Evolutionary conservation across 2,888 invertebrate genomes (phyloP), one percentile per base, ranked within the genome.

Genomic region (Mimumesa dahlbomi): DNA sequence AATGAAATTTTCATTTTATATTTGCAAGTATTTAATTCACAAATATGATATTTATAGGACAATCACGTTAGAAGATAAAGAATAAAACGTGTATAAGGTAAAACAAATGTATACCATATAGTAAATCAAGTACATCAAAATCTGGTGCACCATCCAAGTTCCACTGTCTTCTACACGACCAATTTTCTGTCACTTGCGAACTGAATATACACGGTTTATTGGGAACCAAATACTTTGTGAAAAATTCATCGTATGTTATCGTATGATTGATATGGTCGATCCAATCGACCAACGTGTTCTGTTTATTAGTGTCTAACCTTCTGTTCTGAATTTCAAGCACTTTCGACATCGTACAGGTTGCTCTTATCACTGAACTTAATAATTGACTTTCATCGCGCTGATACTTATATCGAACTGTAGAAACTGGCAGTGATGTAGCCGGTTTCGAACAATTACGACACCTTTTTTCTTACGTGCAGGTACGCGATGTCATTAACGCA

Each of bases 101-200:
- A 19, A 29, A 14, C 25, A 6, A 16, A 22, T 46, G 67, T 79
- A 74, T 80, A 90, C 90, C 90, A 53, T 82, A 86, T 1, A 71
- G 54, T 62, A 90, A 81, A 63, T 84, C 87, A 61, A 96, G 90
- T 86, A 92, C 93, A 67, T 93, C 90, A 85, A 93, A 93, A 90
- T 95, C 91, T 57, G 94, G 89, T 73, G 82, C 92, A 72, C 84
- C 83, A 21, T 91, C 87, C 63, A 90, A 82, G 56, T 82, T 85
- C 96, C 96, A 96, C 36, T 91, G 88, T 52, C 89, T 90, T 9
- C 91, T 90, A 79, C 94, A 93, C 70, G 92, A 89, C 96, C 96
- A 96, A 16, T 91, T 84, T 22, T 88, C 86, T 6, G 93, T 92
- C 16, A 94, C 90, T 73, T 92, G 91, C 80, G 91, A 91, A 64